A percentile compares a stretch with the other conserved stretches of the same genome.
Conservation (phyloP, 1,140 invertebrate species). For the Kradibia gibbosae region DNA sequence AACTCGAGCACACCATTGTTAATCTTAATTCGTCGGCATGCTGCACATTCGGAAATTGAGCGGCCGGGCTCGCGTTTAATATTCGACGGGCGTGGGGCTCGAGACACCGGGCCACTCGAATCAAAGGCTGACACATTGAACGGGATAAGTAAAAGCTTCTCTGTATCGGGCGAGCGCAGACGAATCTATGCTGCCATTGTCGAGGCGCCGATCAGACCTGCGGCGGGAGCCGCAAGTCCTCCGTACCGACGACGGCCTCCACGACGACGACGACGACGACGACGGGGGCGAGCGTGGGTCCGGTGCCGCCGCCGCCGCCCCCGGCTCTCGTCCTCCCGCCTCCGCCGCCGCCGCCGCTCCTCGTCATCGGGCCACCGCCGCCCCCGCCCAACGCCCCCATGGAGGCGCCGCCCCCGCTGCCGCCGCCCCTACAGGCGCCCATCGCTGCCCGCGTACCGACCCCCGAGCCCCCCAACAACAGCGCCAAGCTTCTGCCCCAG, state of each 20-base stretch:
- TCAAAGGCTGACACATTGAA: too few species aligned
- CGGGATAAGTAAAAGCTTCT: too few species aligned
- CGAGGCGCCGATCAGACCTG: conserved; percentile 66
- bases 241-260: conserved; percentile 57
- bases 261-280: conserved; percentile 55
- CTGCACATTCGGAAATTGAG: too few species aligned
- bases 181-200: conserved; percentile 73
- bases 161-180: too few species aligned
- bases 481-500: conserved; percentile 80
- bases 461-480: conserved; percentile 65
- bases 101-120: too few species aligned
- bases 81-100: too few species aligned
- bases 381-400: conserved; percentile 65
- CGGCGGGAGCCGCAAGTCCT: conserved; percentile 64
- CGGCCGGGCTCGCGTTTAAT: too few species aligned
- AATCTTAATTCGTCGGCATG: too few species aligned
- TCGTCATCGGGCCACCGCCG: conserved; percentile 67
- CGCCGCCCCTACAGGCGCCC: conserved; percentile 67
- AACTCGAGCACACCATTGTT: too few species aligned
- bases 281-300: conserved; percentile 56
- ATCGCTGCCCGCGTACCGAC: conserved; percentile 64
- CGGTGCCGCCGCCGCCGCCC: conserved; percentile 61
- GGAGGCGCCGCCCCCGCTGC: conserved; percentile 60
- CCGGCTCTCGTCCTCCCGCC: conserved; percentile 65
- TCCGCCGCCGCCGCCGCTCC: conserved; percentile 62